Evolutionary conservation across 1,140 invertebrate genomes (phyloP).

Genomic region (Hypsibius dujardini): DNA sequence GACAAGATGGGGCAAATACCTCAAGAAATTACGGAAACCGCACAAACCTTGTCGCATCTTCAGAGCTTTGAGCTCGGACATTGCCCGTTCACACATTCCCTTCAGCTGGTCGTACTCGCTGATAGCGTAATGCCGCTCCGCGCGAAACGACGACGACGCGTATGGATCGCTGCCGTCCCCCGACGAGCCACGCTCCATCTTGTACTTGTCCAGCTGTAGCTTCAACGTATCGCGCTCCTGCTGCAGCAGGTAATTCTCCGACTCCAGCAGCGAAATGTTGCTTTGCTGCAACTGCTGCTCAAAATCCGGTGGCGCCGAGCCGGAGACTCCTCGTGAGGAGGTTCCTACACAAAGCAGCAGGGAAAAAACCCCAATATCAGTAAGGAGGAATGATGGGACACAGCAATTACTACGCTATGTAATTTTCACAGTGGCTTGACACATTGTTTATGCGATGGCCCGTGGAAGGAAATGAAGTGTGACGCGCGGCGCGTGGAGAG

Average conservation of each 20-base stretch:
- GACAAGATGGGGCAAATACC: too few relatives aligned
- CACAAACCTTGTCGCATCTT: too few relatives aligned
- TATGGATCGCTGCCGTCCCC: not conserved
- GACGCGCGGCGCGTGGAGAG: too few relatives aligned
- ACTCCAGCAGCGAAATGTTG: not conserved
- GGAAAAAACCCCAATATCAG: too few relatives aligned
- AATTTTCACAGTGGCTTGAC: too few relatives aligned
- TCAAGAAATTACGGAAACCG: too few relatives aligned
- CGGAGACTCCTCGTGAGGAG: too few relatives aligned
- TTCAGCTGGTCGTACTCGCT: not conserved
- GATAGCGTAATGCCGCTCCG: not conserved
- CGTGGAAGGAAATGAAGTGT: too few relatives aligned
- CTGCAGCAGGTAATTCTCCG: not conserved
- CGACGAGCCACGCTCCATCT: not conserved
- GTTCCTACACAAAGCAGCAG: too few relatives aligned
- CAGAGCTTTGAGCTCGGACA: not conserved
- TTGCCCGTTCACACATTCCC: not conserved
- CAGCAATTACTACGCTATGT: too few relatives aligned
- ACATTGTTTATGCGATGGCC: too few relatives aligned
- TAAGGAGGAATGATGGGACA: too few relatives aligned
- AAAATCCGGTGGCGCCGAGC: not conserved
- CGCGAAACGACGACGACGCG: not conserved
- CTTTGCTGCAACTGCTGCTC: conserved; percentile 9
- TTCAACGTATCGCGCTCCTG: not conserved
- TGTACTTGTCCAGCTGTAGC: not conserved